These are phyloP conservation scores for Taxidea taxus DNA, from an alignment of 2,113 vertebrate species.

Conservation along the genomic window DNA sequence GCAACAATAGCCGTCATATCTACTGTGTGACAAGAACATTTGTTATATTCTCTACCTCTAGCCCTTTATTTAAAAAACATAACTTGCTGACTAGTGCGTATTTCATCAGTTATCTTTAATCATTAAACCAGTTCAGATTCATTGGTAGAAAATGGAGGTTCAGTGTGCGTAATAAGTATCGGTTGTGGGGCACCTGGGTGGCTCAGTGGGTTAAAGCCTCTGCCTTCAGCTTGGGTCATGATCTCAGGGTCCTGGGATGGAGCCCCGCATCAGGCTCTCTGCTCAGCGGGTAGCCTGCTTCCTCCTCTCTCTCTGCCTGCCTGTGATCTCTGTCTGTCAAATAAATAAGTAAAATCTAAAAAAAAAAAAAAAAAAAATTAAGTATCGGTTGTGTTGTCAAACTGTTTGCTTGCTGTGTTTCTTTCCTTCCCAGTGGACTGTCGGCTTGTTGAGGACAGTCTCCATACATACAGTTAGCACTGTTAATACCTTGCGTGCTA, in stretches of 20 bases:
- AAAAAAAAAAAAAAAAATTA: too few species aligned
- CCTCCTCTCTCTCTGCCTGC: too few species aligned
- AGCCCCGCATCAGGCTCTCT: too few species aligned
- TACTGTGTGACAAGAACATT: not conserved
- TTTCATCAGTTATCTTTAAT: slow-evolving; percentile 1
- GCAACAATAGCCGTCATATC: not conserved
- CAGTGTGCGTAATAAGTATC: not conserved
- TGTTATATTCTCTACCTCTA: not conserved
- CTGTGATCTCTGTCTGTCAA: too few species aligned
- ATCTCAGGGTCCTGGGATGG: too few species aligned
- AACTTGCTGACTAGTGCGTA: not conserved
- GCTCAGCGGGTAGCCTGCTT: too few species aligned
- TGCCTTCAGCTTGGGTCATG: too few species aligned
- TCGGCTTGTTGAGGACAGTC: not conserved
- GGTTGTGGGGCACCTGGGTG: too few species aligned
- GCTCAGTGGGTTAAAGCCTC: too few species aligned
- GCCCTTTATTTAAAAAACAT: not conserved
- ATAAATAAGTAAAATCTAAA: too few species aligned
- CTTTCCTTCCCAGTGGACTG: not conserved
- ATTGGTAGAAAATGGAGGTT: not conserved
- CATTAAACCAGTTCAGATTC: not conserved
- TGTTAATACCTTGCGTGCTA: not conserved
- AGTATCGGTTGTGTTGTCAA: not conserved
- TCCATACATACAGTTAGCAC: not conserved
- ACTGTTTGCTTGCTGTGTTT: not conserved